Evolutionary conservation across 2,113 vertebrate species (phyloP).

Genomic region (Ivindomyrus marchei): DNA sequence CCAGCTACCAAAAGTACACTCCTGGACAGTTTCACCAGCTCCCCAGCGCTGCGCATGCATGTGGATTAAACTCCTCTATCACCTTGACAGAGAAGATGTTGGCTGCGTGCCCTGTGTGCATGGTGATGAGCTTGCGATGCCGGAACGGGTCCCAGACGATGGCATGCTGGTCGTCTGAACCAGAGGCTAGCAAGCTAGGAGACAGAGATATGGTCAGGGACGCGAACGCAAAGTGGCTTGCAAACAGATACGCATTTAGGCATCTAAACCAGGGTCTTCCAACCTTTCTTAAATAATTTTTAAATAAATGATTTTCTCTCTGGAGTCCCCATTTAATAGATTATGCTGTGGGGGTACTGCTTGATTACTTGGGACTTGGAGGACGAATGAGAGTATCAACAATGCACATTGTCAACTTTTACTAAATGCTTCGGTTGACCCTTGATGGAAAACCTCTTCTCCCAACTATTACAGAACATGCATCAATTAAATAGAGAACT

Average conservation of each 20-base stretch:
- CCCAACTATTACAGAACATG: not conserved
- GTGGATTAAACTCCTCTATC: conserved; percentile 19
- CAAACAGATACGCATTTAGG: not conserved
- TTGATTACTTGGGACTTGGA: not conserved
- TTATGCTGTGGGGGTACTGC: not conserved
- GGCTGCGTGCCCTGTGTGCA: conserved; percentile 96
- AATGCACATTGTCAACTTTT: not conserved
- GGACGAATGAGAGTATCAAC: not conserved
- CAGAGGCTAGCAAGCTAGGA: conserved; percentile 84
- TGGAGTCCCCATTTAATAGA: not conserved
- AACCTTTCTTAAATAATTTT: not conserved
- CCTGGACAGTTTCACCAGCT: not conserved
- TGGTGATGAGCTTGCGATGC: conserved; percentile 92
- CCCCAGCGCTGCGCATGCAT: not conserved
- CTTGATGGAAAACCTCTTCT: not conserved
- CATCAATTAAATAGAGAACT: not conserved
- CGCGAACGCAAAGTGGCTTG: not conserved
- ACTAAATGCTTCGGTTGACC: not conserved
- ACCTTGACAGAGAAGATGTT: conserved; percentile 99
- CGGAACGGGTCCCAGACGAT: conserved; percentile 96
- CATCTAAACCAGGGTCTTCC: not conserved
- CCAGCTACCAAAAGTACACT: not conserved
- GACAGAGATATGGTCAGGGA: not conserved
- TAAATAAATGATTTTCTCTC: not conserved
- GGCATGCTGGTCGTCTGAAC: conserved; percentile 95